Evolutionary conservation across 1,140 invertebrate species (phyloP).

Genomic region (silkworm (Bombyx mori)): DNA sequence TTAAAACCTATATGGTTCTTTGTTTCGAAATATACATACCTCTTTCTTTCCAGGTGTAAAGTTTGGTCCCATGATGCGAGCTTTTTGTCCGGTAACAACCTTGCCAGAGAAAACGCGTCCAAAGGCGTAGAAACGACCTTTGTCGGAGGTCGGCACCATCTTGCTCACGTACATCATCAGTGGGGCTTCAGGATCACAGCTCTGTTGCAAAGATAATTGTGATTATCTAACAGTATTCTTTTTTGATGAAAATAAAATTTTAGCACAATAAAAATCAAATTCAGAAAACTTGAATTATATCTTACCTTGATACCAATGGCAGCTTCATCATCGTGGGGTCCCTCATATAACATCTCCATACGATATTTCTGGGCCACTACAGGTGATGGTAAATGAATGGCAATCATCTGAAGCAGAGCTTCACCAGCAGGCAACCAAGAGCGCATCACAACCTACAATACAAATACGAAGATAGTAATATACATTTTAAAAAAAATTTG

Average conservation of each 20-base stretch:
- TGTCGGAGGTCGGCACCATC: conserved; percentile 99
- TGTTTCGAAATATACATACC: conserved; percentile 25
- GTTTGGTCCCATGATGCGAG: conserved; percentile 98
- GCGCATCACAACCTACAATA: conserved; percentile 90
- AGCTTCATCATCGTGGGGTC: conserved; percentile 97
- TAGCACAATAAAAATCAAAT: no score
- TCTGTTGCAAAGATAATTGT: conserved; percentile 69
- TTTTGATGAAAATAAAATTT: no score
- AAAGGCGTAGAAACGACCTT: conserved; percentile 99
- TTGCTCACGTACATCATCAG: conserved; percentile 99
- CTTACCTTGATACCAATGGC: conserved; percentile 89
- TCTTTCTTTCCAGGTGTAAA: conserved; percentile 98
- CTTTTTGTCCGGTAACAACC: conserved; percentile 93
- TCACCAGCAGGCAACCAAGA: conserved; percentile 99
- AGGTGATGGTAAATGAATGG: conserved; percentile 98
- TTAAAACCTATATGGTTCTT: background rate
- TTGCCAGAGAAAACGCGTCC: conserved; percentile 99
- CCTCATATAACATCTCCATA: conserved; percentile 99
- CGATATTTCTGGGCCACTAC: conserved; percentile 99
- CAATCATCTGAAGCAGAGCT: conserved; percentile 99
- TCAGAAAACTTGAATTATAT: background rate
- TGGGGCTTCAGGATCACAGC: conserved; percentile 95
- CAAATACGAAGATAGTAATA: background rate
- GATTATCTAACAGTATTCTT: background rate
- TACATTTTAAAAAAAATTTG: background rate